Base-by-base conservation (phyloP, 1,140 invertebrate genomes). In the Papilio xuthus region DNA sequence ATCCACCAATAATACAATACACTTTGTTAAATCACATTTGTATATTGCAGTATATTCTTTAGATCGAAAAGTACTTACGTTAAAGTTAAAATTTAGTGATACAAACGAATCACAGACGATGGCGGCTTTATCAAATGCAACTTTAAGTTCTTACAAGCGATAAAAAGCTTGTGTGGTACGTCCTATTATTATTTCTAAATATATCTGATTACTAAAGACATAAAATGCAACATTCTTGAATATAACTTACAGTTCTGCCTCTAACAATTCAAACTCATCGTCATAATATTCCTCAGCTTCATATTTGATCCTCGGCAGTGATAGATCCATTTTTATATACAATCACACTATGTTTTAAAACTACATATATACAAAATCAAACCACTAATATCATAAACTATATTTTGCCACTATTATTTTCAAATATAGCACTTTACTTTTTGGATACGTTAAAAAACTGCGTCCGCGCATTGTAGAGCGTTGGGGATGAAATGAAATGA, bases 401-500 rank as follows among this genome's bases (percentile, higher is more conserved):
- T 56, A 69, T 76, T 53, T 81, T 71, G 80, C 75, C 71, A 42
- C 28, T 9, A 82, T 75, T 32, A 81, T 74, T 84, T 81, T 84
- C 41, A 81, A 81, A 69, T 76, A 77, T 42, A 80, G 23, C 50
- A 72, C 53, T 75, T 75, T 75, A 70, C 44, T 71, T 56, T 78
- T 72, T 37, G 37, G 53, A 32, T 56, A 56, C 42, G 76, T 67
- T 32, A 50, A 42, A 47, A 71, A 72, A 28, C 77, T 79, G 76
- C 90, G 90, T 86, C 85, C 83, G 84, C 89, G 89, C 90, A 91
- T 90, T 80, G 82, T 89, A 79, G 82, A 81, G 83, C 87, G 83
- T 86, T 84, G 81, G 82, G 84, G 85, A 82, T 82, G 82, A 78
- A 89, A 86, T 89, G 86, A 85, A 83, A 85, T 80, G 8, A 41